Conservation (phyloP, 1,140 invertebrate species). For the Diabrotica virgifera region DNA sequence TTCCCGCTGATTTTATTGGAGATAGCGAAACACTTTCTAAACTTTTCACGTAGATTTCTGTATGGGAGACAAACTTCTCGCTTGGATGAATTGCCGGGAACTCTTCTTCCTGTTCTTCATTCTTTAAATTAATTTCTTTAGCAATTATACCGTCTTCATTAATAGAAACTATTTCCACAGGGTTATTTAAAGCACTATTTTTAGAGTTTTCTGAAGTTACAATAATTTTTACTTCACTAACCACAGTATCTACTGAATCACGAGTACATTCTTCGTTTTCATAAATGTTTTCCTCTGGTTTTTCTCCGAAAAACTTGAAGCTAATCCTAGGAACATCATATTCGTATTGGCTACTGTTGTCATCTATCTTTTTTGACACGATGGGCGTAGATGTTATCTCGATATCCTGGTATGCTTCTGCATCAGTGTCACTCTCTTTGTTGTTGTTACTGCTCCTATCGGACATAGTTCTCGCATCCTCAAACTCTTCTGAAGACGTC, state of each 20-base stretch:
- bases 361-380: conserved; percentile 23
- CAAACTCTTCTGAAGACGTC: conserved; percentile 28
- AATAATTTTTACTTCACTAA: conserved; percentile 33
- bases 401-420: conserved; percentile 36
- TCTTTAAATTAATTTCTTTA: not conserved
- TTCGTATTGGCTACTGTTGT: conserved; percentile 35
- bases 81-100: conserved; percentile 22
- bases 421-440: conserved; percentile 24
- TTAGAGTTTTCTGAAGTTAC: conserved; percentile 19
- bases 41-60: conserved; percentile 22
- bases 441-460: conserved; percentile 30
- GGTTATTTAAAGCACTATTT: not conserved
- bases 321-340: conserved; percentile 46
- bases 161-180: not conserved
- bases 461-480: conserved; percentile 32
- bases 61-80: conserved; percentile 29
- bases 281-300: conserved; percentile 24
- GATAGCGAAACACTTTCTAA: conserved; percentile 17
- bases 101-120: conserved; percentile 7
- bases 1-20: conserved; percentile 40
- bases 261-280: conserved; percentile 24
- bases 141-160: not conserved
- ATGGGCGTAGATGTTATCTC: conserved; percentile 17
- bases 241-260: conserved; percentile 19
- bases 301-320: conserved; percentile 43